Conservation (phyloP, 2,113 vertebrate species). For the Leuciscus idus region DNA sequence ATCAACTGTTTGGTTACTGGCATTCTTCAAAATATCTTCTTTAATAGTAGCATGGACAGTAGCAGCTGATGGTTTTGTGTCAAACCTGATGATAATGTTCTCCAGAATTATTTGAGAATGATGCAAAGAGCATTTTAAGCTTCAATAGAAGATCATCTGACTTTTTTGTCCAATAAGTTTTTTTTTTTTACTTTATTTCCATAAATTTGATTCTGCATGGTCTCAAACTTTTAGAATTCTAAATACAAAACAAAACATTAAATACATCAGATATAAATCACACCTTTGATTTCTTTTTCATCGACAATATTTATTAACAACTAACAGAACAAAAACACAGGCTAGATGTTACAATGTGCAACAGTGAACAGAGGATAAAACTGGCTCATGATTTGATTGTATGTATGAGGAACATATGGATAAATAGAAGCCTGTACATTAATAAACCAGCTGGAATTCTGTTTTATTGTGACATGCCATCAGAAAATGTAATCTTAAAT, state of each 20-base stretch:
- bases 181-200: neutral
- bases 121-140: neutral
- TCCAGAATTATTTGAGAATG: no score
- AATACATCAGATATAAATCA: neutral
- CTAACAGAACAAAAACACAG: slow-evolving; percentile 63
- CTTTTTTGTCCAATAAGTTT: neutral
- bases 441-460: slow-evolving; percentile 20
- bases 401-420: slow-evolving; percentile 3
- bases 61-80: neutral
- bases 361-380: slow-evolving; percentile 45
- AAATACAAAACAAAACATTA: neutral
- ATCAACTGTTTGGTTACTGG: no score
- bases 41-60: neutral
- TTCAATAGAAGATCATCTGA: neutral
- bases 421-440: slow-evolving; percentile 5
- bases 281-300: slow-evolving; percentile 42
- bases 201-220: neutral
- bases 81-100: no score
- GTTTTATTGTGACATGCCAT: neutral
- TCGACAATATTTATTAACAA: slow-evolving; percentile 70
- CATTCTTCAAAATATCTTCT: no score
- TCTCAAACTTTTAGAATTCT: neutral
- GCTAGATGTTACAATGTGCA: slow-evolving; percentile 63
- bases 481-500: neutral
- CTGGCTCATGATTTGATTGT: slow-evolving; percentile 35